phyloP scores from a whole-genome alignment of 1,140 invertebrate species.

The Calephelis nemesis region DNA sequence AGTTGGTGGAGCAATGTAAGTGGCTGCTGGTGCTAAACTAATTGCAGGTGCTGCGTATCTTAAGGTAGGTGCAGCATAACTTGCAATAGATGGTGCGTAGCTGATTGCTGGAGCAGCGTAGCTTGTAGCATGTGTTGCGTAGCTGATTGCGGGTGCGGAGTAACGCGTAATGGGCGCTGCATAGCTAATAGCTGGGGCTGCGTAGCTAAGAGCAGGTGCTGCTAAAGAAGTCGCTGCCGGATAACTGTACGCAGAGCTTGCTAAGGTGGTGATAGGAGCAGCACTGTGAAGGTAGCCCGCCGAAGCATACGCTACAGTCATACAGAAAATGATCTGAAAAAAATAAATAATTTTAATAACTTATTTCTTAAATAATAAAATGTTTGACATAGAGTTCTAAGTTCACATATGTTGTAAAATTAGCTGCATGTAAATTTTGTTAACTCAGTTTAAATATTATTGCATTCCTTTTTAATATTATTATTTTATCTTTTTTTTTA shows the following conservation, averaged over 20 bases:
- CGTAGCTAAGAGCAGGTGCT: conserved; percentile 23
- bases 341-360: background rate
- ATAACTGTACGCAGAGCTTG: conserved; percentile 20
- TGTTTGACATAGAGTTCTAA: too few relatives aligned
- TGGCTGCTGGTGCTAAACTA: conserved; percentile 40
- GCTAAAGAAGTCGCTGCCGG: conserved; percentile 15
- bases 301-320: conserved; percentile 1
- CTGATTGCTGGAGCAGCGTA: conserved; percentile 45
- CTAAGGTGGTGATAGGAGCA: background rate
- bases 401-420: too few relatives aligned
- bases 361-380: too few relatives aligned
- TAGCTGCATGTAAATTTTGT: too few relatives aligned
- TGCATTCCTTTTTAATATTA: too few relatives aligned
- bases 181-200: conserved; percentile 28
- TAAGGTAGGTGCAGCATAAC: conserved; percentile 43
- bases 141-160: conserved; percentile 8
- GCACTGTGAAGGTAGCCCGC: background rate
- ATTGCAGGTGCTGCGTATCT: conserved; percentile 50
- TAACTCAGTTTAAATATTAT: too few relatives aligned
- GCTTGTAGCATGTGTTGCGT: conserved; percentile 30
- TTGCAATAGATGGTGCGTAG: conserved; percentile 38
- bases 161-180: background rate
- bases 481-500: too few relatives aligned
- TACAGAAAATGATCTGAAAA: conserved; percentile 4
- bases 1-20: background rate